Evolutionary conservation across 2,888 invertebrate genomes (phyloP), one percentile per base, ranked within the genome.

Genomic region (Toxonevra muliebris): DNA sequence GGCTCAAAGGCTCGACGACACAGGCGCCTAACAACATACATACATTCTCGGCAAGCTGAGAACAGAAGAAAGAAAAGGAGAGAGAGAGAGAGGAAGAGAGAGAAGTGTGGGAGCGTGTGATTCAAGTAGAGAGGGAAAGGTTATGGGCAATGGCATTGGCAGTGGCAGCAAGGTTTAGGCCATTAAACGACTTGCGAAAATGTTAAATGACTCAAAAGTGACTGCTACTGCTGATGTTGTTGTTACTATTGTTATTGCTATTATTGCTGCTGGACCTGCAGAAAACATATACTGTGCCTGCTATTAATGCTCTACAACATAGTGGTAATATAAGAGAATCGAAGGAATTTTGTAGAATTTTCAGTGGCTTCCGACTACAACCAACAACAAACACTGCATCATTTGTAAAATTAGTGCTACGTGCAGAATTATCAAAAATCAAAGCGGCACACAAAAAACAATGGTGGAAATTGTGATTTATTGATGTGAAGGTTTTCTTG

Each of bases 111-210:
- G 30, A 30, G 30, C 30, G 30, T 30, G 30, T 4, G 30, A 30
- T 30, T 30, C 30, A 7, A 30, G 30, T 30, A 30, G 30, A 30
- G 30, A 30, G 30, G 30, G 30, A 7, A 30, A 30, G 30, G 30
- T 30, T 30, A 7, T 30, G 30, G 30, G 30, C 30, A 30, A 30
- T 30, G 30, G 30, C 30, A 30, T 4, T 30, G 30, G 30, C 30
- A 30, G 2, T 30, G 30, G 3, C 30, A 30, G 30, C 30, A 30
- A 30, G 30, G 2, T 30, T 57, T 17, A 15, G n/a, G 19, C 50
- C 50, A 65, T 65, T 58, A 65, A 62, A 58, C 57, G 64, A 58
- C 58, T 65, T 57, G 64, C 19, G 50, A 65, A 42, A 40, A 57
- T 65, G 58, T 50, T 58, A 50, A 65, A 58, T 65, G 48, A 58